These are phyloP conservation scores for Watsonalla cultraria DNA, from an alignment of 2,888 invertebrate species.

Conservation along the genomic window DNA sequence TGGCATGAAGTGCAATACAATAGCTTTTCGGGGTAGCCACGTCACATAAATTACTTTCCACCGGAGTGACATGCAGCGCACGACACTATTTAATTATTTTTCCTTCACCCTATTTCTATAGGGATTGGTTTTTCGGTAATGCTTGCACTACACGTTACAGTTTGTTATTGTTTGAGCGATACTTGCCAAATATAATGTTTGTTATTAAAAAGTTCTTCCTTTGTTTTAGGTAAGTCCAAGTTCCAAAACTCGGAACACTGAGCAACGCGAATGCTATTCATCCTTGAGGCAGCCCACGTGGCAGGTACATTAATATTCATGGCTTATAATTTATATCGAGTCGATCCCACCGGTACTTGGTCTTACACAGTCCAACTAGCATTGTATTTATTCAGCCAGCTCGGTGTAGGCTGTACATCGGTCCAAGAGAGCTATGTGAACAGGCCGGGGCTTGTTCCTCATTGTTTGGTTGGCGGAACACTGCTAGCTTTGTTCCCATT, in stretches of 20 bases:
- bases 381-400: conserved; percentile 5
- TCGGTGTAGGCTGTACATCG: conserved; percentile 15
- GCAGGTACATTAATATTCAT: conserved; percentile 42
- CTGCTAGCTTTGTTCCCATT: conserved; percentile 34
- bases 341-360: conserved; percentile 18
- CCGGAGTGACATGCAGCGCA: conserved; percentile 42
- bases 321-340: conserved; percentile 28
- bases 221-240: conserved; percentile 63
- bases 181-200: conserved; percentile 1
- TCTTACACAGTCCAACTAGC: conserved; percentile 4
- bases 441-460: conserved; percentile 25
- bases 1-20: conserved; percentile 63
- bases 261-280: conserved; percentile 24
- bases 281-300: conserved; percentile 42
- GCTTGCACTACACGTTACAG: neutral
- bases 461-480: conserved; percentile 33
- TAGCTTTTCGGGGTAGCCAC: conserved; percentile 55
- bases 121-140: neutral
- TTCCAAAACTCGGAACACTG: conserved; percentile 16
- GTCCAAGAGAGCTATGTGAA: conserved; percentile 13
- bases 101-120: conserved; percentile 32
- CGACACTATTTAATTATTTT: conserved; percentile 58
- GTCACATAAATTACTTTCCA: conserved; percentile 52
- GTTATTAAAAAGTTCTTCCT: conserved; percentile 27
- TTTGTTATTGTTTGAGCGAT: neutral